Conservation (phyloP, 2,113 vertebrate genomes). For the Gambusia affinis region DNA sequence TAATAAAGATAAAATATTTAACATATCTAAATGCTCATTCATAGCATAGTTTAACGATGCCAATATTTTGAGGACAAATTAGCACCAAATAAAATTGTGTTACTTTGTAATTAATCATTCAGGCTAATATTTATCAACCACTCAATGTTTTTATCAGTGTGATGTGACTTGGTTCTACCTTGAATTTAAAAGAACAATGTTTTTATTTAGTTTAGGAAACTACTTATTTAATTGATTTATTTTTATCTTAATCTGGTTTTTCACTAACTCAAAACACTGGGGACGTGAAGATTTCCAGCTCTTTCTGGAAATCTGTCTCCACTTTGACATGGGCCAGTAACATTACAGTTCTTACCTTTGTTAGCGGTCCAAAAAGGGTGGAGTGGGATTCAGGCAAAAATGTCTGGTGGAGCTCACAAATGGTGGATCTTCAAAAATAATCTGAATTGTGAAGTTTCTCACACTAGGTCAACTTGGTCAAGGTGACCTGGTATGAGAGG, state of each 20-base stretch:
- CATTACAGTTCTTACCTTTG: background rate
- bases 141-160: background rate
- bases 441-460: background rate
- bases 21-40: too few relatives aligned
- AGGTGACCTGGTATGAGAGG: too few relatives aligned
- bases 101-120: background rate
- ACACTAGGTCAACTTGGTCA: too few relatives aligned
- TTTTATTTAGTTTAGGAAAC: background rate
- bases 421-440: background rate
- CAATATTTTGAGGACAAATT: background rate
- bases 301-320: background rate
- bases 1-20: too few relatives aligned
- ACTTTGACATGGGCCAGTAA: background rate
- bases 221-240: background rate
- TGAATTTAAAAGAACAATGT: background rate
- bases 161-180: background rate
- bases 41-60: background rate
- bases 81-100: background rate
- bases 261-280: background rate
- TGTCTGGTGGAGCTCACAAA: background rate
- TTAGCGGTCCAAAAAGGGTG: background rate
- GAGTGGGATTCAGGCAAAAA: background rate
- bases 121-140: too few relatives aligned
- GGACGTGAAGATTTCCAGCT: too few relatives aligned
- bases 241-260: background rate